phyloP scores from a whole-genome alignment of 2,888 invertebrate species.

The Liodrosophila aerea region DNA sequence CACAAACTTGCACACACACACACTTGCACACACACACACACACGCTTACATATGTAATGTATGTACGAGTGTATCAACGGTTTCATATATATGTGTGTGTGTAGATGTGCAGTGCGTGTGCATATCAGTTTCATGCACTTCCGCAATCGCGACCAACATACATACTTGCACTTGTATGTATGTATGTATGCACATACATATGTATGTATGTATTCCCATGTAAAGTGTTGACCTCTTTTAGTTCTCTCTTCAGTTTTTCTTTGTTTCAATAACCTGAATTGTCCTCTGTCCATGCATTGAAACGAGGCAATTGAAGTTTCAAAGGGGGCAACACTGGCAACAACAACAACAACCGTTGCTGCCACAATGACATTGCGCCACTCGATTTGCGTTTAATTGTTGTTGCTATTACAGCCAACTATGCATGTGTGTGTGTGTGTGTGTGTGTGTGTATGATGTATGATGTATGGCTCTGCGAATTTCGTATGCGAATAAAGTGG shows the following conservation, averaged over 20 bases:
- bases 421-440: slow-evolving; percentile 4
- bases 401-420: too few species aligned
- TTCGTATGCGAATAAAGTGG: slow-evolving; percentile 17
- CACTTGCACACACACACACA: too few species aligned
- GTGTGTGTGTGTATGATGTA: background rate
- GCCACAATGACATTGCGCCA: slow-evolving; percentile 21
- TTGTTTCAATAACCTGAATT: slow-evolving; percentile 41
- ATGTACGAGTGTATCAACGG: too few species aligned
- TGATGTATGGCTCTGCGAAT: too few species aligned
- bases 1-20: too few species aligned
- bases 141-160: slow-evolving; percentile 18
- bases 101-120: slow-evolving; percentile 7
- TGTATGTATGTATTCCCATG: background rate
- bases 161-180: slow-evolving; percentile 4
- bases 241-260: slow-evolving; percentile 11
- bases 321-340: slow-evolving; percentile 20
- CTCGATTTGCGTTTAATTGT: slow-evolving; percentile 30
- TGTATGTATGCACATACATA: background rate
- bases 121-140: slow-evolving; percentile 43
- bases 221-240: slow-evolving; percentile 40
- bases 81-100: slow-evolving; percentile 13
- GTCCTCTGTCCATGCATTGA: slow-evolving; percentile 15
- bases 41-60: slow-evolving; percentile 32
- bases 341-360: slow-evolving; percentile 10
- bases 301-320: slow-evolving; percentile 21